A percentile compares a stretch with the other conserved stretches of the same genome.
These are phyloP conservation scores for Phyllopteryx taeniolatus DNA, from an alignment of 2,113 vertebrate genomes.

Conservation along the genomic window DNA sequence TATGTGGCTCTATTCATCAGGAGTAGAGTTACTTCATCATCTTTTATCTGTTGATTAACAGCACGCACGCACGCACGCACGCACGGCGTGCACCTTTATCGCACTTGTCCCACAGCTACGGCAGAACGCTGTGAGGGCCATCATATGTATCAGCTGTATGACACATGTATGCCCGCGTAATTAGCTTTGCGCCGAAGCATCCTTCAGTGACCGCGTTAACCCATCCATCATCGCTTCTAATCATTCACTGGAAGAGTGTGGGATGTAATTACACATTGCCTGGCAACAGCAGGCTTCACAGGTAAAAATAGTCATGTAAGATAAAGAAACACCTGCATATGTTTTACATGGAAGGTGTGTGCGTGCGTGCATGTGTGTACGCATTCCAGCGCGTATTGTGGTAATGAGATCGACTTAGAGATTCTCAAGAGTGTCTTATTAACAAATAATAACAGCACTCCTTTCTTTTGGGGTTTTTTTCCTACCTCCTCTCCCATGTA, in stretches of 20 bases:
- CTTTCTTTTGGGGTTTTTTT: conserved; percentile 76
- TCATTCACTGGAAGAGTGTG: conserved; percentile 56
- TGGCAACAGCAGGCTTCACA: conserved; percentile 68
- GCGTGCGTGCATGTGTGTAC: conserved; percentile 18
- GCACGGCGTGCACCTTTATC: conserved; percentile 49
- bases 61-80: conserved; percentile 36
- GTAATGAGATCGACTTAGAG: conserved; percentile 68
- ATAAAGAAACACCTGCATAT: conserved; percentile 51
- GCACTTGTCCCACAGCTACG: conserved; percentile 30
- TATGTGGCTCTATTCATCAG: conserved; percentile 38
- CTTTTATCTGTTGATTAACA: conserved; percentile 63
- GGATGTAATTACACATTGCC: conserved; percentile 68
- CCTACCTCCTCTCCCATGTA: conserved; percentile 73
- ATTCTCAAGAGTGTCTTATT: conserved; percentile 75
- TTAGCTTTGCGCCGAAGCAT: conserved; percentile 64
- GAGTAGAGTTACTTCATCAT: conserved; percentile 42
- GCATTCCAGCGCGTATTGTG: conserved; percentile 45
- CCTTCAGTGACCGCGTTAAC: conserved; percentile 62
- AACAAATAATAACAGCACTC: conserved; percentile 77
- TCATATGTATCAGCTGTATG: conserved; percentile 53
- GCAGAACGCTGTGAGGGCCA: conserved; percentile 42
- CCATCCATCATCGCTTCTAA: conserved; percentile 68
- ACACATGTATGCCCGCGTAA: conserved; percentile 61
- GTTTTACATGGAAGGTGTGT: conserved; percentile 44
- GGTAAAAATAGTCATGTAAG: conserved; percentile 66